These are phyloP conservation scores for Chunga burmeisteri DNA, from an alignment of 2,113 vertebrate species.

Conservation along the genomic window DNA sequence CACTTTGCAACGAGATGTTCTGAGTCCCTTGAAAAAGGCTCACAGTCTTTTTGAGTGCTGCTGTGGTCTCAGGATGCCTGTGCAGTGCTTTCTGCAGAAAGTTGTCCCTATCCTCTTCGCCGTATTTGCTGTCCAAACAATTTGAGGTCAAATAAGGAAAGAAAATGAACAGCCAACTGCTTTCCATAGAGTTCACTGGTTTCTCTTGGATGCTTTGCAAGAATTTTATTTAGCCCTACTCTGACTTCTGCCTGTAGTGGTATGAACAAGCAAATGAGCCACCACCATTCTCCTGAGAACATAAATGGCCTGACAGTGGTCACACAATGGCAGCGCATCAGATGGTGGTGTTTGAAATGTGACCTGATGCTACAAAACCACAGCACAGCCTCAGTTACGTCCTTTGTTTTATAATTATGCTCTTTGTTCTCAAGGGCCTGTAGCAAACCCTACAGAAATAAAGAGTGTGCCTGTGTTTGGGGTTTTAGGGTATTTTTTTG, in stretches of 20 bases:
- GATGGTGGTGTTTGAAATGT: background rate
- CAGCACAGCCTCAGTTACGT: background rate
- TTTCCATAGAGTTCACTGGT: background rate
- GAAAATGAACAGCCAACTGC: background rate
- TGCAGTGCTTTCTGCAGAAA: background rate
- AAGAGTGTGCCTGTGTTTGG: background rate
- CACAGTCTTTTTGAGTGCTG: background rate
- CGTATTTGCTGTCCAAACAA: background rate
- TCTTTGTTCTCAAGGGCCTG: background rate
- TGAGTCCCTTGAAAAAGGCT: background rate
- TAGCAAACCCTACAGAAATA: background rate
- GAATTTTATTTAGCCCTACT: background rate
- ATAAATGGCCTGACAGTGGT: background rate
- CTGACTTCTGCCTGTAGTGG: accelerated
- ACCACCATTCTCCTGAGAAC: accelerated
- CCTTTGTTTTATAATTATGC: background rate
- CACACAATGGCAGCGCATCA: background rate
- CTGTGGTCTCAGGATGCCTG: background rate
- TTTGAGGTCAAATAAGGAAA: background rate
- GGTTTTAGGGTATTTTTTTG: background rate
- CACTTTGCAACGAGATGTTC: accelerated
- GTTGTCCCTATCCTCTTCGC: background rate
- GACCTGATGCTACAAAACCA: background rate
- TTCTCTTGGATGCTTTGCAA: background rate
- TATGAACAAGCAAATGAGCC: background rate